Evolutionary conservation across 92 coral and sea anemone species (phyloP), one percentile per base, ranked within the genome.

Genomic region (Umimayanthus kanabou): DNA sequence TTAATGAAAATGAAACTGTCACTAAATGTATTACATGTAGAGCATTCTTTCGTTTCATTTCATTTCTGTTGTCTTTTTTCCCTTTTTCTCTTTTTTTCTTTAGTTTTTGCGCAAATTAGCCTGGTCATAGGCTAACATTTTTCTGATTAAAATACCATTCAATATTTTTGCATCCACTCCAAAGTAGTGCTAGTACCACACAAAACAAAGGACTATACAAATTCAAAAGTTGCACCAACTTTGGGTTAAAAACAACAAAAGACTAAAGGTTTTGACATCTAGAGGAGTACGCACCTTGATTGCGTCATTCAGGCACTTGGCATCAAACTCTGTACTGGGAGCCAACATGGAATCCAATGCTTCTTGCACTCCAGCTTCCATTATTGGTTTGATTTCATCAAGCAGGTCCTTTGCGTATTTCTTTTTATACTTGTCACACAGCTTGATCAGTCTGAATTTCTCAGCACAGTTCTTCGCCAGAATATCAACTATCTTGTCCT

Each of bases 381-480:
- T 93, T 78, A 93, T 61, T 4, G 98, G 91, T 29, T 94, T 91
- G 6, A 96, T 33, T 15, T 91, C 94, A 47, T 91, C 98, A 42
- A 91, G 86, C 20, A 96, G 39, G 49, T 89, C 98, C 94, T 96
- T 92, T 16, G 89, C 88, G 88, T 94, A 90, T 61, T 92, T 89
- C 40, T 89, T 85, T 40, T 90, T 84, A 85, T 93, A 96, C 49
- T 89, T 94, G 26, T 92, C 94, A 74, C 84, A 84, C 4, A 96
- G 93, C 53, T 93, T 90, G 61, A 87, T 42, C 76, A 94, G 77
- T 39, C 88, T 90, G 20, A 88, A 77, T 69, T 81, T 90, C 23
- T 96, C 97, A 49, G 85, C 86, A 71, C 96, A 91, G 64, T 92
- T 87, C 87, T 88, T 93, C 26, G 98, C 96, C 79, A 96, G 81